Base-by-base conservation (phyloP, 2,888 invertebrate species). In the Sthenelais limicola region DNA sequence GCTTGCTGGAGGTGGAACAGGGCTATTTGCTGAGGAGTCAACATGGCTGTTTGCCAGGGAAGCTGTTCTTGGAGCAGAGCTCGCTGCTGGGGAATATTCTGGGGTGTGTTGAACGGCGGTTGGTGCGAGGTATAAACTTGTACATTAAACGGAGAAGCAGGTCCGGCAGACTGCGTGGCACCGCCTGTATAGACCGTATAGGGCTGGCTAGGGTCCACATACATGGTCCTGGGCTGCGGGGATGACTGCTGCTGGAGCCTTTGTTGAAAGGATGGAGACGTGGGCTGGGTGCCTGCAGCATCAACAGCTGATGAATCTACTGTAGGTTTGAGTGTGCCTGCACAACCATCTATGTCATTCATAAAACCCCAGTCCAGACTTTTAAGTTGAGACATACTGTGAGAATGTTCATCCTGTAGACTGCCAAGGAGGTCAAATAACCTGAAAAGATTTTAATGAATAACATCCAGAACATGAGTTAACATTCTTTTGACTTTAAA, bases 311-410 rank as follows among this genome's bases (percentile, higher is more conserved):
- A 15, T 52, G 52, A 9, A 28, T 26, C 15, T 52, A 30, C 15
- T 52, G 52, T 24, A 28, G 52, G 24, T 4, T 26, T n/a, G n/a
- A n/a, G 18, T 56, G 56, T 35, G 32, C 38, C 35, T 21, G 24
- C 21, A 21, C n/a, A n/a, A n/a, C n/a, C n/a, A n/a, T n/a, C n/a
- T n/a, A n/a, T n/a, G 33, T 62, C 62, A 3, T 24, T 21, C 62
- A 62, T 62, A 43, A 62, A 62, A 26, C 62, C 43, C 62, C 62
- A 62, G 62, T 62, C 62, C 21, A 62, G 26, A 38, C 62, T 62
- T 12, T 62, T 35, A 24, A 62, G 62, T 28, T 62, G 38, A 24
- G 35, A 38, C 62, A 62, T 62, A 21, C 62, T 62, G 38, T 38
- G 35, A 1, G 7, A 38, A 21, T 62, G 62, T 21, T 62, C 62